These are phyloP conservation scores for Euzetes globulus DNA, from an alignment of 2,888 invertebrate species.

Conservation along the genomic window DNA sequence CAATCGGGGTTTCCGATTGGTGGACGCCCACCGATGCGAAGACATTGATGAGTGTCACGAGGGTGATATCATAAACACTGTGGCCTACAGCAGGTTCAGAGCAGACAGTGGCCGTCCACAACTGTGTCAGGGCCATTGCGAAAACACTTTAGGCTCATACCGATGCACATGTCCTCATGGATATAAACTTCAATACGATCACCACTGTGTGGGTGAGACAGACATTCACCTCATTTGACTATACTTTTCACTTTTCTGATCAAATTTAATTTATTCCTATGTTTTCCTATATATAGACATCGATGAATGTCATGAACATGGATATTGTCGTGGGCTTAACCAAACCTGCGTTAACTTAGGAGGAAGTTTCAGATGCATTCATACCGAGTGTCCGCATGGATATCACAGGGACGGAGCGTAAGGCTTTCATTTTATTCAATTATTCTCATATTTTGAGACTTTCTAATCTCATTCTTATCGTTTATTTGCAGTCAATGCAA, in stretches of 20 bases:
- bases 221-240: slow-evolving; percentile 1
- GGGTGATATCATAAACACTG: slow-evolving; percentile 28
- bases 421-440: background rate
- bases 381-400: slow-evolving; percentile 33
- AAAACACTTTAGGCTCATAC: slow-evolving; percentile 33
- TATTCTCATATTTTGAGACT: background rate
- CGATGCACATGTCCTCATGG: slow-evolving; percentile 34
- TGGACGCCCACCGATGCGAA: slow-evolving; percentile 33
- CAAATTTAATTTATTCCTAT: background rate
- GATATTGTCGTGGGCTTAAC: slow-evolving; percentile 31
- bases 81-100: slow-evolving; percentile 33
- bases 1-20: slow-evolving; percentile 69
- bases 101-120: slow-evolving; percentile 22
- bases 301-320: slow-evolving; percentile 32
- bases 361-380: slow-evolving; percentile 33
- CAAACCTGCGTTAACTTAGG: slow-evolving; percentile 35
- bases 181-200: slow-evolving; percentile 28
- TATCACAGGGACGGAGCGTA: slow-evolving; percentile 34
- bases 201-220: slow-evolving; percentile 33
- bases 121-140: slow-evolving; percentile 33
- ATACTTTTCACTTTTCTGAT: background rate
- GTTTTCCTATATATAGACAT: slow-evolving; percentile 17
- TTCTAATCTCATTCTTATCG: background rate
- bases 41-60: slow-evolving; percentile 34
- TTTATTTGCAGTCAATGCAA: slow-evolving; percentile 29